These are phyloP conservation scores for Mesocentrotus franciscanus DNA, from an alignment of 53 echinoderm and acorn worm genomes.

Conservation along the genomic window DNA sequence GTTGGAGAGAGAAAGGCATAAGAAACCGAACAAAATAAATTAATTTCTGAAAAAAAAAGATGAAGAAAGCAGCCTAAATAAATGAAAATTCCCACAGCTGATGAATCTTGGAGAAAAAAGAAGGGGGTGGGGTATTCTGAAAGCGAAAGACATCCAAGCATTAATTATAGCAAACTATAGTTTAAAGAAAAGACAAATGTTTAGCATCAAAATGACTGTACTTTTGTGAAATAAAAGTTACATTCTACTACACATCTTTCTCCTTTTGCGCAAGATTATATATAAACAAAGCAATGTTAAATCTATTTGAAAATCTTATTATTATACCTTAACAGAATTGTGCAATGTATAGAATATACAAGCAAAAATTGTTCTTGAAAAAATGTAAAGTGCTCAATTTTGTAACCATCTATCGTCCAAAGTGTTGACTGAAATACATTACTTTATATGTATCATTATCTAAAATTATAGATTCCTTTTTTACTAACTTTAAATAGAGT, in stretches of 20 bases:
- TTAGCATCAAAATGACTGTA: too few species aligned
- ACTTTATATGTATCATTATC: background rate
- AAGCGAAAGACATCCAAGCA: background rate
- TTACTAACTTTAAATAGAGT: background rate
- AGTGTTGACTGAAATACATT: background rate
- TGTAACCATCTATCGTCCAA: background rate
- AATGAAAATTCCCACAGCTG: background rate
- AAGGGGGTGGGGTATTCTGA: background rate
- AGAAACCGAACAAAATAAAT: background rate
- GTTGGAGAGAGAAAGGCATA: background rate
- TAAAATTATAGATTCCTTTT: background rate
- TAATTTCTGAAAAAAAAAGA: background rate
- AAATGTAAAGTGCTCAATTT: background rate
- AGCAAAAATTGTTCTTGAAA: background rate
- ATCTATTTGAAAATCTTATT: background rate
- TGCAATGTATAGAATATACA: background rate
- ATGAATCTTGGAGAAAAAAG: background rate
- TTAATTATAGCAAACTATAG: background rate
- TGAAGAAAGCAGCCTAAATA: background rate
- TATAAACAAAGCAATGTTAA: background rate
- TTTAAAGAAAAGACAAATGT: background rate
- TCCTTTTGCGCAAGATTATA: background rate
- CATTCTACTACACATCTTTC: background rate
- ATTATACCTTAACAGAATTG: background rate
- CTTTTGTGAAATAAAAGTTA: too few species aligned